phyloP scores from a whole-genome alignment of 1,140 invertebrate species.

The Drepana arcuata region DNA sequence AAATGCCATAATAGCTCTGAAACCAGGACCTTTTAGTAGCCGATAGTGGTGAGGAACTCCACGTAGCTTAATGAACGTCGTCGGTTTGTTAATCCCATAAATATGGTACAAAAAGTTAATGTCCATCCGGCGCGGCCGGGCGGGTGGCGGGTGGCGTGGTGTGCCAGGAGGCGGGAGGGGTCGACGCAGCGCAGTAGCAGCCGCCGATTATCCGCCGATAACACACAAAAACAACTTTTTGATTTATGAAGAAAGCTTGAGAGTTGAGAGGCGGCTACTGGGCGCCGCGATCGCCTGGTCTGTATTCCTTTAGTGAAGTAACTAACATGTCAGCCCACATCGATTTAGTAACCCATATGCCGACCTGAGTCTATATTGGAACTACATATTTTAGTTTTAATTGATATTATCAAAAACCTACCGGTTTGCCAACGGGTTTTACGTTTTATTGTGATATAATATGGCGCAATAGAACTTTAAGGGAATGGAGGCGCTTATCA shows the following conservation, averaged over 20 bases:
- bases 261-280: constrained; percentile 50
- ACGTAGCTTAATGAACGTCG: constrained; percentile 17
- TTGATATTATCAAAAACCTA: no score
- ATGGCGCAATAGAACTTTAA: no score
- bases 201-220: constrained; percentile 63
- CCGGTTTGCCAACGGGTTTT: no score
- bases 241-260: constrained; percentile 66
- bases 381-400: no score
- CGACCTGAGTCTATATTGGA: no score
- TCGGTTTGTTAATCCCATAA: constrained; percentile 31
- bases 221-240: constrained; percentile 66
- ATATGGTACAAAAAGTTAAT: constrained; percentile 39
- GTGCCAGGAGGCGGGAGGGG: constrained; percentile 10
- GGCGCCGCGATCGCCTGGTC: constrained; percentile 34
- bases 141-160: constrained; percentile 4
- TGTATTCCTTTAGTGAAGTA: constrained; percentile 34
- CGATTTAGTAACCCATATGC: no score
- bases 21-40: no score
- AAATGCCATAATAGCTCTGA: constrained; percentile 35
- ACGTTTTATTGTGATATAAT: no score
- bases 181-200: constrained; percentile 40
- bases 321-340: no score
- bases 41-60: constrained; percentile 14
- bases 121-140: constrained; percentile 16
- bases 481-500: no score